Conservation (phyloP, 2,113 vertebrate genomes). For the Rhinolophus sinicus region DNA sequence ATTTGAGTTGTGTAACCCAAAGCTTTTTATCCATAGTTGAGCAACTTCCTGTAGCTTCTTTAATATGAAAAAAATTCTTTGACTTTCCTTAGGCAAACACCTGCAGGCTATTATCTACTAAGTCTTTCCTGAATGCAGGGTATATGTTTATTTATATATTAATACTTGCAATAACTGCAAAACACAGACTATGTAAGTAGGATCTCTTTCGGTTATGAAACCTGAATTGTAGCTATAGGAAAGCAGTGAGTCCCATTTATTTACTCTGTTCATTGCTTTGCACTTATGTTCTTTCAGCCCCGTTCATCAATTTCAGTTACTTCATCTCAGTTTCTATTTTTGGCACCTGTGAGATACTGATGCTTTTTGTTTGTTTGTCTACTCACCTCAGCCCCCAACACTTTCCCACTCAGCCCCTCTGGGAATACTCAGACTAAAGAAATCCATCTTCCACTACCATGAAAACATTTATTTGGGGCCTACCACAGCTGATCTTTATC, state of each 20-base stretch:
- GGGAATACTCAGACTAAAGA: conserved; percentile 58
- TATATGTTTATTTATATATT: conserved; percentile 22
- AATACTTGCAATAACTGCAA: neutral
- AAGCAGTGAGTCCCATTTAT: conserved; percentile 12
- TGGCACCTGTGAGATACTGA: conserved; percentile 31
- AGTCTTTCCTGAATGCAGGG: neutral
- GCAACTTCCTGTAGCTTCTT: neutral
- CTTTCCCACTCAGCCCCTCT: neutral
- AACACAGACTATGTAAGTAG: neutral
- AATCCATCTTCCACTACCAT: conserved; percentile 43
- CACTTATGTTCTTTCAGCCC: neutral
- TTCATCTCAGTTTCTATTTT: conserved; percentile 72
- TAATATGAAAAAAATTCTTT: neutral
- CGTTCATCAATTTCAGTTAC: conserved; percentile 73
- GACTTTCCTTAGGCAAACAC: neutral
- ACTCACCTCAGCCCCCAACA: neutral
- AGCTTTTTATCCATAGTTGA: neutral
- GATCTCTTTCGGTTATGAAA: neutral
- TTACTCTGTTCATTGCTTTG: neutral
- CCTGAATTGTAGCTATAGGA: neutral
- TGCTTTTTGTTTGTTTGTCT: conserved; percentile 43
- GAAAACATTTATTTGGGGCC: conserved; percentile 55
- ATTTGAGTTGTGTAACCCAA: neutral
- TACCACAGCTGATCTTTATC: conserved; percentile 3
- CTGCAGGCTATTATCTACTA: neutral